Percentiles rank a stretch among this genome's conserved stretches.
phyloP scores from a whole-genome alignment of 2,797 vertebrate genomes.

The Notolabrus celidotus region DNA sequence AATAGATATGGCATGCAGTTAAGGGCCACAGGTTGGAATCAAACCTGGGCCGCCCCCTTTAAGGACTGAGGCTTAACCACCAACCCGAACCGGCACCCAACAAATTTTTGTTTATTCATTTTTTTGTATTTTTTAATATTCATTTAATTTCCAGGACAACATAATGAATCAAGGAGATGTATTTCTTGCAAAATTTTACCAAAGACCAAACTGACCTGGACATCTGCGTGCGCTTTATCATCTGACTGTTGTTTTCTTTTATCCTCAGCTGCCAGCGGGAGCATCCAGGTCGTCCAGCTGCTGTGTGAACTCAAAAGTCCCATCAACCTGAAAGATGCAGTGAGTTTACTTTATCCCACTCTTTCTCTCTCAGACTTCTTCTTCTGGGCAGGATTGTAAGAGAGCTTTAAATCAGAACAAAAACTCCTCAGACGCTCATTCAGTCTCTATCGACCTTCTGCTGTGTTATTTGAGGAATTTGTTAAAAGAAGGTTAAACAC shows the following conservation, averaged over 20 bases:
- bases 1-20: too few species aligned
- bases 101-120: too few species aligned
- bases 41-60: too few species aligned
- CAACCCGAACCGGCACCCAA: too few species aligned
- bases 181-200: too few species aligned
- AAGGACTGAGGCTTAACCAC: too few species aligned
- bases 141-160: too few species aligned
- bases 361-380: slow-evolving; percentile 27
- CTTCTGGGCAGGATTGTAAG: slow-evolving; percentile 40
- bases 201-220: neutral
- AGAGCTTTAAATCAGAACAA: slow-evolving; percentile 25
- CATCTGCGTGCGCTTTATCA: neutral
- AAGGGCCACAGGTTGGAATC: too few species aligned
- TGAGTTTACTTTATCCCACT: slow-evolving; percentile 80
- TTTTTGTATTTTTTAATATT: too few species aligned
- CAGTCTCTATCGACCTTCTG: slow-evolving; percentile 8
- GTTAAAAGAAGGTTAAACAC: slow-evolving; percentile 5
- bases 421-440: slow-evolving; percentile 41
- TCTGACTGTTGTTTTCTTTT: slow-evolving; percentile 39
- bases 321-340: slow-evolving; percentile 90
- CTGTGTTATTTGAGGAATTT: slow-evolving; percentile 16
- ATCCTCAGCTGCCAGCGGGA: slow-evolving; percentile 87
- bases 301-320: slow-evolving; percentile 92
- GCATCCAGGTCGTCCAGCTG: slow-evolving; percentile 87
- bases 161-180: too few species aligned